Base-by-base conservation (phyloP, 2,888 invertebrate genomes). In the Lepidochrysops patricia region DNA sequence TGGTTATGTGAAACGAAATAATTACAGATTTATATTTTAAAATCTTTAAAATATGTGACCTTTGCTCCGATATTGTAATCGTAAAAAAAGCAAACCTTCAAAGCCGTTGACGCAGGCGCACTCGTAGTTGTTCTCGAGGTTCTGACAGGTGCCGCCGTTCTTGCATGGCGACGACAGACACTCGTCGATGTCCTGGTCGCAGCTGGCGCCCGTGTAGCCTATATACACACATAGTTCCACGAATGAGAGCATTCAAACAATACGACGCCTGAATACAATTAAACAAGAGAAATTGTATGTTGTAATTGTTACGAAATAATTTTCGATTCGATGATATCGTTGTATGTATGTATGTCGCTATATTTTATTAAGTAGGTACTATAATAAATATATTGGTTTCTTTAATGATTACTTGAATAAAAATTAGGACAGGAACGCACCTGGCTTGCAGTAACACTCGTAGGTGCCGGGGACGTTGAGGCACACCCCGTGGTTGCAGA, bases 391-490 rank as follows among this genome's bases (percentile, higher is more conserved):
- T n/a, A n/a, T n/a, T n/a, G n/a, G n/a, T n/a, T n/a, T n/a, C n/a
- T n/a, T n/a, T n/a, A n/a, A n/a, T n/a, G n/a, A n/a, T n/a, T n/a
- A n/a, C n/a, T n/a, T n/a, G n/a, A 6, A 26, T 29, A 23, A 34
- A 19, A 5, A 26, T 6, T 2, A 23, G 19, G 2, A 32, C 26
- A 25, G n/a, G 32, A 7, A 58, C 23, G 9, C 27, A 89, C 89
- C 97, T n/a, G 96, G 95, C 57, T 91, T 92, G 78, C 97, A 97
- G 72, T 94, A 95, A 79, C 97, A 97, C 72, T 94, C 93, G 82
- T 93, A 97, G 62, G 93, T 92, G 52, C 96, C 96, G 15, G 90
- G 84, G 23, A 78, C 69, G 76, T 97, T 97, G 29, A 95, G 86
- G 77, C 97, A 97, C 62, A 96, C 94, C 25, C 97, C 97, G 71